These are phyloP conservation scores for Athalia circularis DNA, from an alignment of 2,888 invertebrate genomes.

Conservation along the genomic window DNA sequence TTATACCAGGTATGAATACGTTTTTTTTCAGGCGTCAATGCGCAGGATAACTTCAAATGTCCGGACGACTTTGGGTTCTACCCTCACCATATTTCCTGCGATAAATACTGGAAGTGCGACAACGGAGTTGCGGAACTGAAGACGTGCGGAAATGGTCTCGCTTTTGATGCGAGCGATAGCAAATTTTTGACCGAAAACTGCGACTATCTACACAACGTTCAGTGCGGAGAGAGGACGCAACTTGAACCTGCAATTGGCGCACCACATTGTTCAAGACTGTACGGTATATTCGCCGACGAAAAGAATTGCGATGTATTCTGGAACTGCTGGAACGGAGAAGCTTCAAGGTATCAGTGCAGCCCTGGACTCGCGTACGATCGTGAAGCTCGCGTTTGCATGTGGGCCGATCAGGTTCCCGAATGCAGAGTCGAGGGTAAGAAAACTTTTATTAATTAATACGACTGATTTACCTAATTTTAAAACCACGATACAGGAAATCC, in stretches of 20 bases:
- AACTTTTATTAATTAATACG: not conserved
- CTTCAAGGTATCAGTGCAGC: constrained; percentile 95
- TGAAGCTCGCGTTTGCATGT: constrained; percentile 95
- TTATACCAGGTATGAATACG: not conserved
- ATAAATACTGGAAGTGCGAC: constrained; percentile 97
- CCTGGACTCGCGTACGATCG: constrained; percentile 96
- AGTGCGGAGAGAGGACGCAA: constrained; percentile 91
- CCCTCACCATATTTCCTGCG: constrained; percentile 91
- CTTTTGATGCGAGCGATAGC: constrained; percentile 91
- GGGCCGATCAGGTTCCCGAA: constrained; percentile 96
- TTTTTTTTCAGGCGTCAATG: constrained; percentile 77
- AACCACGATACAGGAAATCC: no score
- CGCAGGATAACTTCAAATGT: constrained; percentile 92
- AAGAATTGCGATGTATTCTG: constrained; percentile 95
- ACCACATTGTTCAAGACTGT: constrained; percentile 89
- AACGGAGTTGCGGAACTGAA: constrained; percentile 91
- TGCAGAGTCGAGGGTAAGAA: constrained; percentile 90
- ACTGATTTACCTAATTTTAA: not conserved
- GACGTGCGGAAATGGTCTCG: constrained; percentile 95
- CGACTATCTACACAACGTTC: constrained; percentile 95
- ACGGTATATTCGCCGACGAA: constrained; percentile 94
- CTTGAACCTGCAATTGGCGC: constrained; percentile 91
- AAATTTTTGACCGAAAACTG: constrained; percentile 96
- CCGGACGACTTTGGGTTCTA: constrained; percentile 97
- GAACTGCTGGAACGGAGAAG: constrained; percentile 98